phyloP scores from a whole-genome alignment of 1,140 invertebrate species.

The Drosophila subpulchrella region DNA sequence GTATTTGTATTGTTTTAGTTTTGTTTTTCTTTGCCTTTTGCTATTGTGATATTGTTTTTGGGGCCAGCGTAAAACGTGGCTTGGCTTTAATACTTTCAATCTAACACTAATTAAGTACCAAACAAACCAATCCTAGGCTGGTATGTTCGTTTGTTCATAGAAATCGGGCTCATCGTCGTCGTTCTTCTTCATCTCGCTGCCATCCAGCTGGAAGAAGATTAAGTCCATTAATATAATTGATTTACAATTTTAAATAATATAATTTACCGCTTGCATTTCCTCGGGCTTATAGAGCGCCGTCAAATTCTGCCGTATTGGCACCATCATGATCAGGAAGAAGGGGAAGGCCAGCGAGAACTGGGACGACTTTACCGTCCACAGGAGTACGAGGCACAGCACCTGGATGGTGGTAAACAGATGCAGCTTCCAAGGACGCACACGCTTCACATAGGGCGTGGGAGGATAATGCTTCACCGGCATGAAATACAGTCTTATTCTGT shows the following conservation, averaged over 20 bases:
- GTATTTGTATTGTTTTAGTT: slow-evolving; percentile 38
- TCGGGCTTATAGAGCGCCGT: slow-evolving; percentile 90
- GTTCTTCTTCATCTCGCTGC: slow-evolving; percentile 91
- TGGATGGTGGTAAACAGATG: slow-evolving; percentile 95
- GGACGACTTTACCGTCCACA: slow-evolving; percentile 96
- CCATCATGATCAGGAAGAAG: slow-evolving; percentile 95
- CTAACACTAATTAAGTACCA: slow-evolving; percentile 58
- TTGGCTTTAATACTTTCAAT: slow-evolving; percentile 72
- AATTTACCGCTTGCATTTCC: slow-evolving; percentile 92
- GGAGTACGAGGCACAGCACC: slow-evolving; percentile 89
- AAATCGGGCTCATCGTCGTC: slow-evolving; percentile 96
- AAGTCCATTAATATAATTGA: background rate
- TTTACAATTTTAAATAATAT: background rate
- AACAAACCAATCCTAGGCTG: slow-evolving; percentile 85
- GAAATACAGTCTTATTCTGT: slow-evolving; percentile 91
- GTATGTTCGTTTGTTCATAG: slow-evolving; percentile 93
- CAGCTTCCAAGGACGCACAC: slow-evolving; percentile 95
- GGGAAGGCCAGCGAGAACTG: slow-evolving; percentile 94
- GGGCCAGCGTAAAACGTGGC: slow-evolving; percentile 46
- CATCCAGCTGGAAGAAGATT: slow-evolving; percentile 88
- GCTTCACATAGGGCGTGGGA: slow-evolving; percentile 90
- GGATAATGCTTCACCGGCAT: slow-evolving; percentile 98
- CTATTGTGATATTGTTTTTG: slow-evolving; percentile 28
- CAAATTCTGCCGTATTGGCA: slow-evolving; percentile 91
- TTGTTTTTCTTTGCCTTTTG: slow-evolving; percentile 15